These are phyloP conservation scores for Cryptoblepharus egeriae DNA, from an alignment of 2,797 vertebrate species.

Conservation along the genomic window DNA sequence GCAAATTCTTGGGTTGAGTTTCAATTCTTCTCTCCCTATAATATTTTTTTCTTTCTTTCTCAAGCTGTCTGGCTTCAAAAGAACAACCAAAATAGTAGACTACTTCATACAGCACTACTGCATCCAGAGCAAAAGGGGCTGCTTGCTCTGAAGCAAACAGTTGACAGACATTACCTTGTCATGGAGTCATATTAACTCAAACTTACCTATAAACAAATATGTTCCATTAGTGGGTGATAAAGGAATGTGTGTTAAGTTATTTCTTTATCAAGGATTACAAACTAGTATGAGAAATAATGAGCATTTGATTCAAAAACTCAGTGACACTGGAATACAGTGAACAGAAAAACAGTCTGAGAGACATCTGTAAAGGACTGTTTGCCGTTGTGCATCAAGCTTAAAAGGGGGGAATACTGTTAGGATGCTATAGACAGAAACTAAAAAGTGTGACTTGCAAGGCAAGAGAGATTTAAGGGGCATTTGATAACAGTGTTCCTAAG, in stretches of 20 bases:
- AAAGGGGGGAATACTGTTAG: not conserved
- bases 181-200: conserved; percentile 61
- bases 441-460: conserved; percentile 35
- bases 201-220: conserved; percentile 57
- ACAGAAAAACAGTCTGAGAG: conserved; percentile 23
- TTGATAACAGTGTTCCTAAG: conserved; percentile 44
- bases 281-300: conserved; percentile 35
- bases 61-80: conserved; percentile 29
- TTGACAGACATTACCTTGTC: conserved; percentile 62
- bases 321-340: conserved; percentile 35
- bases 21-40: not conserved
- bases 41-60: not conserved
- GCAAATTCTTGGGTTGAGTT: not conserved
- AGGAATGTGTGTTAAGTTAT: conserved; percentile 28
- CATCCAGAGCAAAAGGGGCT: conserved; percentile 39
- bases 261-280: conserved; percentile 33
- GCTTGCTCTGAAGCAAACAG: conserved; percentile 44
- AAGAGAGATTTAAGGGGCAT: conserved; percentile 36
- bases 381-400: conserved; percentile 8
- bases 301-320: not conserved
- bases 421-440: conserved; percentile 50
- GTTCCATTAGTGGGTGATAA: conserved; percentile 25
- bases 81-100: conserved; percentile 42
- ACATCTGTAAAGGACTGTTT: conserved; percentile 20
- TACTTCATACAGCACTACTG: conserved; percentile 59